Evolutionary conservation across 2,113 vertebrate genomes (phyloP).

Genomic region (Proteles cristata): DNA sequence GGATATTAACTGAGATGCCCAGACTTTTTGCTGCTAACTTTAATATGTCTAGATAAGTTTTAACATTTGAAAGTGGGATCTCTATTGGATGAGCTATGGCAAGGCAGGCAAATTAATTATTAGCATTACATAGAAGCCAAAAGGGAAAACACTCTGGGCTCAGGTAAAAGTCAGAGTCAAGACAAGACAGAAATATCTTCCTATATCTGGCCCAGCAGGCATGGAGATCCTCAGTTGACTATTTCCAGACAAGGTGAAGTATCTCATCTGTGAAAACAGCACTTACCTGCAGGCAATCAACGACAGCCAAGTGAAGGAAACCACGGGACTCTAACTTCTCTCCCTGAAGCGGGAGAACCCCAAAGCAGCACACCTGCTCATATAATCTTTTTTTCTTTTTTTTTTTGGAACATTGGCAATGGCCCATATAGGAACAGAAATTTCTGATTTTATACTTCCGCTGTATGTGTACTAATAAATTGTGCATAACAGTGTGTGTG

Average conservation of each 20-base stretch:
- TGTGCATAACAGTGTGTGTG: too few species aligned
- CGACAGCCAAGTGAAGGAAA: conserved; percentile 3
- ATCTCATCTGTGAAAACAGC: conserved; percentile 41
- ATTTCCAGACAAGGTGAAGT: conserved; percentile 50
- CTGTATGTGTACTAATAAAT: neutral
- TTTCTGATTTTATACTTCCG: neutral
- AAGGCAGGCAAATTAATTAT: neutral
- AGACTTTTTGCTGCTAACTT: neutral
- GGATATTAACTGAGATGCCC: neutral
- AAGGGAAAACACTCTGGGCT: neutral
- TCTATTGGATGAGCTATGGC: neutral
- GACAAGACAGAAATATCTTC: conserved; percentile 18
- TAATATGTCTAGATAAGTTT: neutral
- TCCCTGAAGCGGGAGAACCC: neutral
- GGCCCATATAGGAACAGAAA: neutral
- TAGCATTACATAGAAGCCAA: neutral
- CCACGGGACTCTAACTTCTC: neutral
- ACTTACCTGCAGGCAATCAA: conserved; percentile 9
- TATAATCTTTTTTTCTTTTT: neutral
- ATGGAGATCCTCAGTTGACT: neutral
- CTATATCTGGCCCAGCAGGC: neutral
- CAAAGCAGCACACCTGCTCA: conserved; percentile 30
- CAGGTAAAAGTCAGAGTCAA: conserved; percentile 33
- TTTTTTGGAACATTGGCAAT: neutral
- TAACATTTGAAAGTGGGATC: neutral